phyloP scores from a whole-genome alignment of 2,797 vertebrate genomes.

The Sebastes iracundus region DNA sequence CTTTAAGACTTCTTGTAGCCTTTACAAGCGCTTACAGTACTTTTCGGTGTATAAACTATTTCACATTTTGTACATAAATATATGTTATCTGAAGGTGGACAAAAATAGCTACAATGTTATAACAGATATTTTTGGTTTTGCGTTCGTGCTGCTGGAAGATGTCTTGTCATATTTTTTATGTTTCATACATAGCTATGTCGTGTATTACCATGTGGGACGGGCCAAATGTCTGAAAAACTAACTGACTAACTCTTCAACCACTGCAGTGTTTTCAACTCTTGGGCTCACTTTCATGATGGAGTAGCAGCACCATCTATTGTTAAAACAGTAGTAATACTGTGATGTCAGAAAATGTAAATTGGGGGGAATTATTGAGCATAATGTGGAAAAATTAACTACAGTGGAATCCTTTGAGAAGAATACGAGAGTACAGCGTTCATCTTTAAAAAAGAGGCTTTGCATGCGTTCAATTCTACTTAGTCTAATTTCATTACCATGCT shows the following conservation, averaged over 20 bases:
- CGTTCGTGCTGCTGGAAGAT: not conserved
- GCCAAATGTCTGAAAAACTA: not conserved
- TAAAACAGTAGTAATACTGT: not conserved
- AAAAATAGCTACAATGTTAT: not conserved
- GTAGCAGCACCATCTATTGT: slow-evolving; percentile 55
- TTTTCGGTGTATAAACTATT: not conserved
- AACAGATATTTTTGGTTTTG: not conserved
- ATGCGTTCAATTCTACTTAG: not conserved
- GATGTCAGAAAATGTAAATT: not conserved
- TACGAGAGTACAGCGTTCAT: not conserved
- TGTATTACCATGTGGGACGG: not conserved
- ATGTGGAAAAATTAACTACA: not conserved
- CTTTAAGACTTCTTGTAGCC: not conserved
- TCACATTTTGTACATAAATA: not conserved
- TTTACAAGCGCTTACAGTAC: too few relatives aligned
- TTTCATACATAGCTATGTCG: not conserved
- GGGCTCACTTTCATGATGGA: not conserved
- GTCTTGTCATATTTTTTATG: not conserved
- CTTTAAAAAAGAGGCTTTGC: not conserved
- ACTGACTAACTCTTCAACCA: not conserved
- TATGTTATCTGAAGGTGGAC: not conserved
- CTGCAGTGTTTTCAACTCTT: not conserved
- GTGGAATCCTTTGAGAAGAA: not conserved
- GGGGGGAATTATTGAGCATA: not conserved
- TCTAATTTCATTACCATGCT: too few relatives aligned